Evolutionary conservation across 2,888 invertebrate genomes (phyloP), one percentile per base, ranked within the genome.

Genomic region (Diplolepis rosae): DNA sequence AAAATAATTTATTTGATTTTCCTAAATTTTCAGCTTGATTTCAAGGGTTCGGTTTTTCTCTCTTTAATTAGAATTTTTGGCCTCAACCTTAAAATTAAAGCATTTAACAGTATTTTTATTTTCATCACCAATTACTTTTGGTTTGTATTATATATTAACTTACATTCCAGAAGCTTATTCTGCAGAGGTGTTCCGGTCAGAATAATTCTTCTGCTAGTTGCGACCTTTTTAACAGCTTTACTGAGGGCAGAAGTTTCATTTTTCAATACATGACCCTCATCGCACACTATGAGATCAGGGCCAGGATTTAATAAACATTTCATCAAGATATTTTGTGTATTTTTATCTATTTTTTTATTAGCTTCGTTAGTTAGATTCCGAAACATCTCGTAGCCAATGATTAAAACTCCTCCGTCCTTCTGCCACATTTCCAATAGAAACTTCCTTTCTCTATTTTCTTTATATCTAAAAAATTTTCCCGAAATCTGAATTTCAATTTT

Each of bases 171-270:
- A 35, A 97, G 92, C 89, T 98, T 98, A 88, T 98, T 98, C 88
- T 98, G 98, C 66, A 98, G 90, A 2, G 98, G 98, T 0, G 98
- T 98, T 65, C 98, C 98, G 0, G 98, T 98, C 65, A 98, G 92
- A n/a, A 97, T 96, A 69, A 98, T 94, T 72, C 98, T 72, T 39
- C 75, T 39, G 51, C 65, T 52, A 5, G 75, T 75, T 42, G 18
- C 65, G 94, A 0, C 91, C 91, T 15, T 2, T 54, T 70, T 66
- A 13, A 75, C 61, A 1, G 95, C 93, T 83, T 95, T 94, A 67
- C 95, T 95, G 1, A 97, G 89, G 42, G 94, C 93, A 0, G 97
- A 95, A 86, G 94, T 93, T 87, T 96, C 95, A 88, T 98, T 98
- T 90, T 98, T 98, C 71, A 98, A 89, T 74, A 98, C 90, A 88